phyloP scores from a whole-genome alignment of 1,140 invertebrate genomes.

The Trialeurodes vaporariorum region DNA sequence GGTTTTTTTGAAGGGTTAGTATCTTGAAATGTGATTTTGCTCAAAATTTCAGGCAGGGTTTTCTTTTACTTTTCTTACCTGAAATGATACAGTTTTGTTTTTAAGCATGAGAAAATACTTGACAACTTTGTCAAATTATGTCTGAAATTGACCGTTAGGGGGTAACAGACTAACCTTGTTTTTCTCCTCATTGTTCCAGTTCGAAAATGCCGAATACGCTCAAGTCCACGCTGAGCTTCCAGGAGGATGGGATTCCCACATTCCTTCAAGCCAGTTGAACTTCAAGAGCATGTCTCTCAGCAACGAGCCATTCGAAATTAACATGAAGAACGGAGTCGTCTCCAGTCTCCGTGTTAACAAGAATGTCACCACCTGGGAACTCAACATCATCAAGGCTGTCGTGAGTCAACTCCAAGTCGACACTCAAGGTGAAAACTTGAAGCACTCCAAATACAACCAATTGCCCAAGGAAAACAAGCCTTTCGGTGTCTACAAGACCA shows the following conservation, averaged over 20 bases:
- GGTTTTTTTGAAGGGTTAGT: too few species aligned
- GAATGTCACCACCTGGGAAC: slow-evolving; percentile 41
- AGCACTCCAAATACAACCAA: slow-evolving; percentile 17
- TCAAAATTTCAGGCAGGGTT: too few species aligned
- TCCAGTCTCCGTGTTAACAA: slow-evolving; percentile 39
- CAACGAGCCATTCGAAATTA: slow-evolving; percentile 44
- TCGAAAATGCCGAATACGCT: slow-evolving; percentile 34
- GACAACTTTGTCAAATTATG: too few species aligned
- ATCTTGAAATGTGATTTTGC: too few species aligned
- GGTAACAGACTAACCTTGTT: too few species aligned
- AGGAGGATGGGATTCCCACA: slow-evolving; percentile 34
- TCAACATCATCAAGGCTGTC: slow-evolving; percentile 52
- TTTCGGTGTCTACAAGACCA: slow-evolving; percentile 24
- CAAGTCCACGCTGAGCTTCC: slow-evolving; percentile 39
- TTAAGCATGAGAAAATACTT: too few species aligned
- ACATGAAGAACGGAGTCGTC: slow-evolving; percentile 39
- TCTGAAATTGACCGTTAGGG: too few species aligned
- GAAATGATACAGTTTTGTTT: too few species aligned
- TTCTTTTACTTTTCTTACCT: too few species aligned
- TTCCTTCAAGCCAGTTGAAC: slow-evolving; percentile 36
- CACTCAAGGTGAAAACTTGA: slow-evolving; percentile 21
- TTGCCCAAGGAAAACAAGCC: slow-evolving; percentile 20
- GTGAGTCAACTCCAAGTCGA: slow-evolving; percentile 37
- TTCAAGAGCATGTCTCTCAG: slow-evolving; percentile 38
- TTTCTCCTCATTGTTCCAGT: too few species aligned